A percentile compares a stretch with the other conserved stretches of the same genome.
These are phyloP conservation scores for Patiria miniata DNA, from an alignment of 35 echinoderm and acorn worm genomes.

Conservation along the genomic window DNA sequence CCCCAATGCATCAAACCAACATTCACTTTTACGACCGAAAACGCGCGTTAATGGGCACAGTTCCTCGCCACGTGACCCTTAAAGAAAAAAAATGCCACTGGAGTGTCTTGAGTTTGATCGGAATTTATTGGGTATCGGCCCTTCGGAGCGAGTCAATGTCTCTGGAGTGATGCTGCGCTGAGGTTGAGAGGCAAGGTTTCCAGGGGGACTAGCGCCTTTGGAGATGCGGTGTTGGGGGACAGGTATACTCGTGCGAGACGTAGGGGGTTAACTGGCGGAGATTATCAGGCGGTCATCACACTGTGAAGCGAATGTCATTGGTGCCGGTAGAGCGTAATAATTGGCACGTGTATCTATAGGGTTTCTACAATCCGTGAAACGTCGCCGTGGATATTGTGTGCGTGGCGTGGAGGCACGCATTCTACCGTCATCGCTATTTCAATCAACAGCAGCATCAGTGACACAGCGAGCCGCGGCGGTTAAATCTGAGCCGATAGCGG, in stretches of 20 bases:
- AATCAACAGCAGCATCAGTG: too few relatives aligned
- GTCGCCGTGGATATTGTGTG: not conserved
- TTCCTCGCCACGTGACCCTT: not conserved
- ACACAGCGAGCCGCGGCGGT: too few relatives aligned
- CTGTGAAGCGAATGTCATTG: not conserved
- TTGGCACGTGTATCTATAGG: slow-evolving; percentile 15
- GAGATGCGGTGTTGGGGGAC: too few relatives aligned
- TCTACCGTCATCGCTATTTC: too few relatives aligned
- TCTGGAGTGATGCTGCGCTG: slow-evolving; percentile 1
- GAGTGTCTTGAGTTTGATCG: not conserved
- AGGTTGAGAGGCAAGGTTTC: too few relatives aligned
- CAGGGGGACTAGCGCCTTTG: too few relatives aligned
- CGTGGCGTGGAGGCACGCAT: not conserved
- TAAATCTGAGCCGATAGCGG: too few relatives aligned
- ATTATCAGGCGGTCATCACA: too few relatives aligned
- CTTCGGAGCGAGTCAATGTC: not conserved
- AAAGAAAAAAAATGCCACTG: not conserved
- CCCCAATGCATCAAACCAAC: too few relatives aligned
- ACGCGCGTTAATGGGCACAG: not conserved
- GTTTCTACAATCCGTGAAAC: slow-evolving; percentile 11
- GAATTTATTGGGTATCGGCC: slow-evolving; percentile 10
- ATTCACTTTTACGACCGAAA: not conserved
- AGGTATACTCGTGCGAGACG: too few relatives aligned
- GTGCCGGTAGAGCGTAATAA: slow-evolving; percentile 17
- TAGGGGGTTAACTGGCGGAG: too few relatives aligned